Conservation (phyloP, 2,113 vertebrate species). For the Natator depressus region DNA sequence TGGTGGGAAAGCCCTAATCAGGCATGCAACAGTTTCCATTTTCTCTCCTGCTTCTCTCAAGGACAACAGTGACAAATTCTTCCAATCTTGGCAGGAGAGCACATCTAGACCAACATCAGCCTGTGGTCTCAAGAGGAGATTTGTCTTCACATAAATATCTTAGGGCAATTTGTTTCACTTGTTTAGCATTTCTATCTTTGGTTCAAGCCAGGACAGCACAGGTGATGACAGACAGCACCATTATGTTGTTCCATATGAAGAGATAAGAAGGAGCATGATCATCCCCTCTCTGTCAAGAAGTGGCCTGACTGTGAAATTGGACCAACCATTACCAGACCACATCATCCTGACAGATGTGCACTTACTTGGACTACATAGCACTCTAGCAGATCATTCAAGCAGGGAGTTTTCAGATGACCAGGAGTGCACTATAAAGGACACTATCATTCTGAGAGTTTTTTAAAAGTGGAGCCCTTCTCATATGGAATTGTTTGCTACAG, state of each 20-base stretch:
- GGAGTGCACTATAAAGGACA: not conserved
- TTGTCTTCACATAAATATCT: not conserved
- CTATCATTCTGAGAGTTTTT: not conserved
- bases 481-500: not conserved
- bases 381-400: not conserved
- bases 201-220: not conserved
- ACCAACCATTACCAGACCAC: not conserved
- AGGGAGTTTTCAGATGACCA: not conserved
- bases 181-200: not conserved
- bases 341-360: not conserved
- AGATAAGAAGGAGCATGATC: not conserved
- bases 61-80: not conserved
- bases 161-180: not conserved
- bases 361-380: not conserved
- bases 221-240: not conserved
- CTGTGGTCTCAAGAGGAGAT: not conserved
- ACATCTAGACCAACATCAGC: not conserved
- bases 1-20: not conserved
- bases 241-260: not conserved
- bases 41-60: not conserved
- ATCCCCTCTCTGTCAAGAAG: not conserved
- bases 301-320: not conserved
- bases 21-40: not conserved
- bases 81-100: not conserved
- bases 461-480: not conserved